Evolutionary conservation across 64 coral and sea anemone genomes (phyloP).

Genomic region (Catalaphyllia jardinei): DNA sequence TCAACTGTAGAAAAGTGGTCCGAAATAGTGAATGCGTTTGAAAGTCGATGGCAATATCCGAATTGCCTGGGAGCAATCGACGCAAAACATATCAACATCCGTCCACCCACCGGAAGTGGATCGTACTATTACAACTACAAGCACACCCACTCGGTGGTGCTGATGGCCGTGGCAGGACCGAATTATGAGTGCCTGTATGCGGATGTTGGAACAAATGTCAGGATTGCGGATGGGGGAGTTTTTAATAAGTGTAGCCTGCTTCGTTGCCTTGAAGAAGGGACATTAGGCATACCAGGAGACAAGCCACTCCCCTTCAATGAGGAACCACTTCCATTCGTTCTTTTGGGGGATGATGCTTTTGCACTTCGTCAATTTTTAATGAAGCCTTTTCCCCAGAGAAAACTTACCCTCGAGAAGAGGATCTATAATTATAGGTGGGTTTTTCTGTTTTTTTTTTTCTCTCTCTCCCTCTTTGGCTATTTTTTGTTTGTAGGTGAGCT

Average conservation of each 20-base stretch:
- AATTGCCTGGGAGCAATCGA: neutral
- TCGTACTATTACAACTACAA: constrained; percentile 22
- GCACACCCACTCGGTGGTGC: constrained; percentile 7
- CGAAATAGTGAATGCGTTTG: neutral
- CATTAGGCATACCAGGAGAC: neutral
- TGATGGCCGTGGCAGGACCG: constrained; percentile 16
- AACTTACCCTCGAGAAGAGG: neutral
- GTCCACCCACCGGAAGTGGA: constrained; percentile 11
- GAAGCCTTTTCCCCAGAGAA: constrained; percentile 20
- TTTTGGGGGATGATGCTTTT: neutral
- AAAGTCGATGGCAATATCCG: neutral
- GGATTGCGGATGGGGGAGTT: constrained; percentile 12
- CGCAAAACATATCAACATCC: neutral
- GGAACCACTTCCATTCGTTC: neutral
- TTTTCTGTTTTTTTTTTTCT: too few species aligned
- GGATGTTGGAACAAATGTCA: neutral
- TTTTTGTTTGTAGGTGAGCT: too few species aligned
- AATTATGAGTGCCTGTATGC: constrained; percentile 19
- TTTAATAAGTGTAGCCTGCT: neutral
- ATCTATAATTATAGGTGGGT: constrained; percentile 35
- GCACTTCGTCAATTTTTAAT: neutral
- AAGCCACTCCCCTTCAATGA: neutral
- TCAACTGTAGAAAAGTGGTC: neutral
- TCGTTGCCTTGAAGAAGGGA: neutral
- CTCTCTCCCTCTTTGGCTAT: too few species aligned